phyloP scores from a whole-genome alignment of 2,888 invertebrate genomes.

The Meliscaeva auricollis region DNA sequence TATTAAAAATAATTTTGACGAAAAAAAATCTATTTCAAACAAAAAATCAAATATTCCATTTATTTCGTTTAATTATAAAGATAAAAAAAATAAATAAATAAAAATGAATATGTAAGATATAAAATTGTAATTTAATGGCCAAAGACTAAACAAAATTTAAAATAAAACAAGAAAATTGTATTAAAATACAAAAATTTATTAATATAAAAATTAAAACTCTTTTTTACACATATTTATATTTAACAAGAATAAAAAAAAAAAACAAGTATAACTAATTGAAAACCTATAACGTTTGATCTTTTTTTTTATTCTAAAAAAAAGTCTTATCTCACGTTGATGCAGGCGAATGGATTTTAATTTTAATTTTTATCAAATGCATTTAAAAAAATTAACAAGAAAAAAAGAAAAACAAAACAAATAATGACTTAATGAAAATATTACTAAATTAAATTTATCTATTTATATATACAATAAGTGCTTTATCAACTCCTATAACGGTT shows the following conservation, averaged over 20 bases:
- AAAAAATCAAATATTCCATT: conserved; percentile 41
- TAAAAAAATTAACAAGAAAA: conserved; percentile 37
- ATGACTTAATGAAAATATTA: conserved; percentile 26
- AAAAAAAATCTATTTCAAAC: conserved; percentile 23
- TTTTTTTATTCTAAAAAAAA: conserved; percentile 11
- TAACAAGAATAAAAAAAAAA: conserved; percentile 28
- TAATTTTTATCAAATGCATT: conserved; percentile 47
- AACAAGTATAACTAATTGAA: conserved; percentile 15
- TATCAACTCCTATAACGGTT: conserved; percentile 67
- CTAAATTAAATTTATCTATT: conserved; percentile 71
- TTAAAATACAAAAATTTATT: conserved; percentile 47
- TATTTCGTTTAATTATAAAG: conserved; percentile 25
- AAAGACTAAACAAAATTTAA: conserved; percentile 54
- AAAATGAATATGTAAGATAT: conserved; percentile 30
- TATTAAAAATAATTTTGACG: conserved; percentile 16
- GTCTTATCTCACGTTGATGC: conserved; percentile 34
- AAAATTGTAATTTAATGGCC: conserved; percentile 59
- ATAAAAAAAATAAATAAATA: conserved; percentile 2
- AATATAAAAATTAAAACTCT: conserved; percentile 55
- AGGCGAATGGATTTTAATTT: conserved; percentile 32
- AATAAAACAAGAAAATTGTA: conserved; percentile 35
- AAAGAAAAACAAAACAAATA: conserved; percentile 12
- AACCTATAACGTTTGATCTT: conserved; percentile 31
- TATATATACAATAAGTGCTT: conserved; percentile 75
- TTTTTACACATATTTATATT: conserved; percentile 62